Evolutionary conservation across 2,113 vertebrate species (phyloP).

Genomic region (Genyomyrus donnyi): DNA sequence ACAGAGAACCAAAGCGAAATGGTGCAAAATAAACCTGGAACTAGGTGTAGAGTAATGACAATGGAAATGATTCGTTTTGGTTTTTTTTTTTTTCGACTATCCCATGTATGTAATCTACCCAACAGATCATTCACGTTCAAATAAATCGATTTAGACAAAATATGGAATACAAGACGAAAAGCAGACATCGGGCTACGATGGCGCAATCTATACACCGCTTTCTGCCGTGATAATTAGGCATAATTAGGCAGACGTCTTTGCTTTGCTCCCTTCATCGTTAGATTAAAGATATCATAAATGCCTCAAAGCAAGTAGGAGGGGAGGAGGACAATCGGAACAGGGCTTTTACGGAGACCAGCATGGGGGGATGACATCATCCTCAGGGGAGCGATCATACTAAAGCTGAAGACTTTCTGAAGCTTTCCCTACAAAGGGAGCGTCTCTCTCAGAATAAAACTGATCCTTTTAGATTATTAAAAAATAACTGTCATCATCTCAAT

Average conservation of each 20-base stretch:
- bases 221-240: neutral
- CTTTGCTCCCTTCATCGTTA: neutral
- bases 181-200: too few species aligned
- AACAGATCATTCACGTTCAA: neutral
- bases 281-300: neutral
- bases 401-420: neutral
- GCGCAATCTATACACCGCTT: neutral
- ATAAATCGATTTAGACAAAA: neutral
- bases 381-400: neutral
- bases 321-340: neutral
- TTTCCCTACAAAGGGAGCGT: too few species aligned
- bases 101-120: neutral
- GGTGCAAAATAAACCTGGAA: too few species aligned
- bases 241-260: neutral
- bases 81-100: too few species aligned
- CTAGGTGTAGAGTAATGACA: too few species aligned
- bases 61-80: too few species aligned
- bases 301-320: neutral
- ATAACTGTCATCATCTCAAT: neutral
- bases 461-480: neutral
- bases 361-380: neutral
- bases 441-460: neutral
- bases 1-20: too few species aligned
- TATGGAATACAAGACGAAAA: neutral
- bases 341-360: neutral